Conservation (phyloP, 2,113 vertebrate species). For the Hydrolagus affinis region DNA sequence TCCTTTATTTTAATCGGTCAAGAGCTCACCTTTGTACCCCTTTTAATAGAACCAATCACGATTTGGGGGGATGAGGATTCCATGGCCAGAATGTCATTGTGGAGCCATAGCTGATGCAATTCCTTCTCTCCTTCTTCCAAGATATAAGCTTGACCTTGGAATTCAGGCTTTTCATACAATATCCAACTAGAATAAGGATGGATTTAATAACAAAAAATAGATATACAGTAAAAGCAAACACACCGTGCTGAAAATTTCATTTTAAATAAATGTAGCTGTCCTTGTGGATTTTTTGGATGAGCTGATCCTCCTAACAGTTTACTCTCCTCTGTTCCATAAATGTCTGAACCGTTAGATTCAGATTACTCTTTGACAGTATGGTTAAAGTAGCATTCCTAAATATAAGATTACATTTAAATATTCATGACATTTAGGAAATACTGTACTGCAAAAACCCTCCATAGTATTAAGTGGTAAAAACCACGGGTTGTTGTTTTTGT, state of each 20-base stretch:
- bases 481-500: too few relatives aligned
- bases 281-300: not conserved
- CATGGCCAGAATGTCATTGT: slow-evolving; percentile 36
- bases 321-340: not conserved
- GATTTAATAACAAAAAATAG: slow-evolving; percentile 32
- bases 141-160: slow-evolving; percentile 59
- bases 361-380: too few relatives aligned
- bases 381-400: too few relatives aligned
- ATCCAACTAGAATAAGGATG: slow-evolving; percentile 61
- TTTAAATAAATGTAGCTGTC: slow-evolving; percentile 32
- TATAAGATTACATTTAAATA: too few relatives aligned
- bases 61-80: slow-evolving; percentile 45
- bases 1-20: not conserved
- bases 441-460: too few relatives aligned
- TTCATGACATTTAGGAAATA: too few relatives aligned
- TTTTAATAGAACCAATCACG: slow-evolving; percentile 65
- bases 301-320: not conserved
- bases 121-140: slow-evolving; percentile 71
- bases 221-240: slow-evolving; percentile 35
- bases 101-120: slow-evolving; percentile 52
- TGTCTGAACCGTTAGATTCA: too few relatives aligned
- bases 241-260: slow-evolving; percentile 32
- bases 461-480: not conserved
- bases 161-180: slow-evolving; percentile 67
- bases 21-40: slow-evolving; percentile 60